Evolutionary conservation across 2,797 vertebrate genomes (phyloP).

Genomic region (Enteromius afrohamiltoni): DNA sequence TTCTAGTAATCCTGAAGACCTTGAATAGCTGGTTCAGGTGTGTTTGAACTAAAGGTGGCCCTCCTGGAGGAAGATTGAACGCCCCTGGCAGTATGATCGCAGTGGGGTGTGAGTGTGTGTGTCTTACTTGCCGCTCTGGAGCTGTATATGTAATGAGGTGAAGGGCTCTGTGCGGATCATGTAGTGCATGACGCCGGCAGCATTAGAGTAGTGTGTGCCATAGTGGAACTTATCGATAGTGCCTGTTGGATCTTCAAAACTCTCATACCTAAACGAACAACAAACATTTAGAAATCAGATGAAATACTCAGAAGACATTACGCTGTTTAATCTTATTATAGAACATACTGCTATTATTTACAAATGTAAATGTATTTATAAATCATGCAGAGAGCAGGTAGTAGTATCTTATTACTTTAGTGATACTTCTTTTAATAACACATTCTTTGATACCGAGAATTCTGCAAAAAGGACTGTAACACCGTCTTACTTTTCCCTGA

Average conservation of each 20-base stretch:
- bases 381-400: not conserved
- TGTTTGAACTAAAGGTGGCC: not conserved
- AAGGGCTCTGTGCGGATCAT: constrained; percentile 97
- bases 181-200: constrained; percentile 99
- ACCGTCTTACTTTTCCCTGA: constrained; percentile 91
- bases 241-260: constrained; percentile 94
- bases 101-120: not conserved
- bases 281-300: not conserved
- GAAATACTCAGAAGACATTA: constrained; percentile 13
- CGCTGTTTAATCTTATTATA: not conserved
- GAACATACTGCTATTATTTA: not conserved
- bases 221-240: constrained; percentile 97
- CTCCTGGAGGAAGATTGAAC: not conserved
- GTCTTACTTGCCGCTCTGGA: constrained; percentile 92
- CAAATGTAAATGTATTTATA: not conserved
- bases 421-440: not conserved
- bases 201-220: constrained; percentile 98
- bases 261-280: constrained; percentile 86
- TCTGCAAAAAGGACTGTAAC: constrained; percentile 37
- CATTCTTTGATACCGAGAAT: not conserved
- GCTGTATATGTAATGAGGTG: constrained; percentile 94
- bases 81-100: not conserved
- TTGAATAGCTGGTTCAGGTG: constrained; percentile 16
- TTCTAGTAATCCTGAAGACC: not conserved
- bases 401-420: not conserved